phyloP scores from a whole-genome alignment of 2,888 invertebrate genomes.

The Cryptus armator region DNA sequence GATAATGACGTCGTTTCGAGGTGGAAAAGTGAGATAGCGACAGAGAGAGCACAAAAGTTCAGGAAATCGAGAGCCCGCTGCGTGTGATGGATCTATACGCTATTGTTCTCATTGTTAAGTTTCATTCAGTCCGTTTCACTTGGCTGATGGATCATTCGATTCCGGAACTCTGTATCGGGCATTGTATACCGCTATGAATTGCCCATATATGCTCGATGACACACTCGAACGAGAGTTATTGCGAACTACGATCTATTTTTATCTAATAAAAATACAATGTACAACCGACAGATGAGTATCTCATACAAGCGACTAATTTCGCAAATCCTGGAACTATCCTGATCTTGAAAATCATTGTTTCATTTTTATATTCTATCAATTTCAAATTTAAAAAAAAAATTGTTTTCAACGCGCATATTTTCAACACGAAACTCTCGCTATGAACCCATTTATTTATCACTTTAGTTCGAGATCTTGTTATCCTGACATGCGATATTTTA shows the following conservation, averaged over 20 bases:
- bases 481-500: background rate
- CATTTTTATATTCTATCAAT: too few species aligned
- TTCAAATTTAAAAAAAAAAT: too few species aligned
- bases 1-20: background rate
- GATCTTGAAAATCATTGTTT: too few species aligned
- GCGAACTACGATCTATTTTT: background rate
- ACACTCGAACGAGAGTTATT: background rate
- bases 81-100: slow-evolving; percentile 16
- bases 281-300: too few species aligned
- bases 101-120: slow-evolving; percentile 32
- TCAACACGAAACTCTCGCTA: too few species aligned
- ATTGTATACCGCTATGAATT: background rate
- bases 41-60: slow-evolving; percentile 21
- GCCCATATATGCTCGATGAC: background rate
- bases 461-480: background rate
- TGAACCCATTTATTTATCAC: too few species aligned
- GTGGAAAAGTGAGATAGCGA: slow-evolving; percentile 14
- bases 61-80: slow-evolving; percentile 23
- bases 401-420: too few species aligned
- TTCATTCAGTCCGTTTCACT: slow-evolving; percentile 13
- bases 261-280: too few species aligned
- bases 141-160: slow-evolving; percentile 29
- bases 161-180: slow-evolving; percentile 21
- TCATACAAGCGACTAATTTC: too few species aligned
- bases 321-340: too few species aligned